These are phyloP conservation scores for Heteronetta atricapilla DNA, from an alignment of 2,113 vertebrate genomes.

Conservation along the genomic window DNA sequence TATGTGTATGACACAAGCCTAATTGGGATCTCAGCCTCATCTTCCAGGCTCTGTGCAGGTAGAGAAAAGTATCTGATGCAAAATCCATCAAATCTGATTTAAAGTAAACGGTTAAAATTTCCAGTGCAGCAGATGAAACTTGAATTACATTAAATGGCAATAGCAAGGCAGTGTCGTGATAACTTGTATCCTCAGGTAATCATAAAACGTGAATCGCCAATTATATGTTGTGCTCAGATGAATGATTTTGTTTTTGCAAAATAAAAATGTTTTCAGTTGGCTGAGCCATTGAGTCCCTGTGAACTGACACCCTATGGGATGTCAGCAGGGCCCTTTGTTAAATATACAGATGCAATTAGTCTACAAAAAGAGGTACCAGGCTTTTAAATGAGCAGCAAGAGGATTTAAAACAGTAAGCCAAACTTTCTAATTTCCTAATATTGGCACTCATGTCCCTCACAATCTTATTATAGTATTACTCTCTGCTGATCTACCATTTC, in stretches of 20 bases:
- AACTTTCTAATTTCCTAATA: constrained; percentile 82
- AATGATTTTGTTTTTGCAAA: not conserved
- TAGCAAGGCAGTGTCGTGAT: not conserved
- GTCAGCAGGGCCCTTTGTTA: not conserved
- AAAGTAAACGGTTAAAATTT: not conserved
- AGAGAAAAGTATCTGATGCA: not conserved
- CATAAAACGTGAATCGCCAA: not conserved
- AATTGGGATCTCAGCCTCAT: not conserved
- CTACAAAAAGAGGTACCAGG: not conserved
- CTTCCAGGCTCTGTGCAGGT: not conserved
- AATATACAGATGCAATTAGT: not conserved
- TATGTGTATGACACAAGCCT: not conserved
- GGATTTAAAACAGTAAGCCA: constrained; percentile 71
- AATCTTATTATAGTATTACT: constrained; percentile 84
- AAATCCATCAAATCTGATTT: not conserved
- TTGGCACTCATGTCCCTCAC: constrained; percentile 81
- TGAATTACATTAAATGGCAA: not conserved
- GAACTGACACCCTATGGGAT: not conserved
- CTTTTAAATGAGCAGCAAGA: constrained; percentile 54
- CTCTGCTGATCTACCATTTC: constrained; percentile 83
- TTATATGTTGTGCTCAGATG: not conserved
- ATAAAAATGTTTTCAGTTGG: not conserved
- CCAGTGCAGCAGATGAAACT: not conserved
- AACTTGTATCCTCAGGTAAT: not conserved
- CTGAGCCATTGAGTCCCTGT: constrained; percentile 15